A percentile compares a stretch with the other conserved stretches of the same genome.
phyloP scores from a whole-genome alignment of 2,113 vertebrate species.

The Octodon degus region DNA sequence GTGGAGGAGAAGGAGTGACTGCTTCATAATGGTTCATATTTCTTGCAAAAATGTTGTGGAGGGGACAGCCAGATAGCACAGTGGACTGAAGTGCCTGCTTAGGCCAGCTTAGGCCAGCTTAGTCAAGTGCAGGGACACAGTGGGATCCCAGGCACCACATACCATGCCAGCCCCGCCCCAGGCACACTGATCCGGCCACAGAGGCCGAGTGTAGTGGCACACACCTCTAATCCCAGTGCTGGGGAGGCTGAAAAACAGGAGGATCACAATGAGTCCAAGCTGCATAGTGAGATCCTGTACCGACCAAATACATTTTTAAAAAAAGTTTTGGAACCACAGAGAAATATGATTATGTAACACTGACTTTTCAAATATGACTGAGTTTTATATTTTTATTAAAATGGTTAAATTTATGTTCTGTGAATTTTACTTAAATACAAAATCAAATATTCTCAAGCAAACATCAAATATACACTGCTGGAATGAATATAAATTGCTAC shows the following conservation, averaged over 20 bases:
- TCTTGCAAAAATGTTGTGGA: neutral
- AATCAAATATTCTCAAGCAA: conserved; percentile 46
- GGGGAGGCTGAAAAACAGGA: too few relatives aligned
- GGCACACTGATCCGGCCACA: too few relatives aligned
- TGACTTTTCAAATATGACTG: neutral
- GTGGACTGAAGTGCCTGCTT: too few relatives aligned
- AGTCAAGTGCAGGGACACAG: too few relatives aligned
- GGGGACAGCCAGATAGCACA: too few relatives aligned
- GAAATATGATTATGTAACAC: neutral
- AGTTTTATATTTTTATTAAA: neutral
- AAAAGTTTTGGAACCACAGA: conserved; percentile 42
- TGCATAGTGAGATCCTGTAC: too few relatives aligned
- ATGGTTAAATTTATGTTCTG: neutral
- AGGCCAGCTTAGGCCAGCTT: too few relatives aligned
- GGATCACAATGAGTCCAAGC: too few relatives aligned
- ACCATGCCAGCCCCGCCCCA: too few relatives aligned
- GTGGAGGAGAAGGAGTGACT: neutral
- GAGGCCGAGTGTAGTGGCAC: too few relatives aligned
- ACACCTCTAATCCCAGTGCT: too few relatives aligned
- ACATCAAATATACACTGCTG: conserved; percentile 9
- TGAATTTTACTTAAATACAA: conserved; percentile 32
- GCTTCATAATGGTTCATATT: neutral
- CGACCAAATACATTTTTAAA: neutral
- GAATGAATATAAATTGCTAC: neutral
- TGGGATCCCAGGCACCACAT: too few relatives aligned